phyloP scores from a whole-genome alignment of 2,797 vertebrate genomes.

The Tenualosa thibaudeaui region DNA sequence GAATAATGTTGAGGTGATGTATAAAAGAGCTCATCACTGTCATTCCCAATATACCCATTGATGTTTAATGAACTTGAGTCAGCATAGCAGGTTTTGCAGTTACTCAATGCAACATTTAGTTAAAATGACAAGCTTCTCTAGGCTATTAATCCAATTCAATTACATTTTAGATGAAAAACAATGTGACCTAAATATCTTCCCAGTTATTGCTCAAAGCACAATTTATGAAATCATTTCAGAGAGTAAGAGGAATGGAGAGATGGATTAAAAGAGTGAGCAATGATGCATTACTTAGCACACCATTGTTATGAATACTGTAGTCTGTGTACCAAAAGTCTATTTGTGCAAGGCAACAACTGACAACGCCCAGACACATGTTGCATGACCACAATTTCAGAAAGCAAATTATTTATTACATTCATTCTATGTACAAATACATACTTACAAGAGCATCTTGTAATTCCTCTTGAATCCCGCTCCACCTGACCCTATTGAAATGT shows the following conservation, averaged over 20 bases:
- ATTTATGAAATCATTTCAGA: slow-evolving; percentile 22
- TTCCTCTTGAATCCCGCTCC: too few species aligned
- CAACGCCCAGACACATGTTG: neutral
- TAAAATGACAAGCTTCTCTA: slow-evolving; percentile 9
- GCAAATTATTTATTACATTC: neutral
- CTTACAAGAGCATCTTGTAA: too few species aligned
- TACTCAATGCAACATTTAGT: neutral
- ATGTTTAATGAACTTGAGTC: neutral
- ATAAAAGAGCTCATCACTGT: neutral
- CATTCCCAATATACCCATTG: neutral
- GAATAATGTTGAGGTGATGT: neutral
- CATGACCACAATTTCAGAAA: neutral
- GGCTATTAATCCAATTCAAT: slow-evolving; percentile 10
- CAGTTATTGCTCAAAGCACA: slow-evolving; percentile 22
- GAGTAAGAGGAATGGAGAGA: neutral
- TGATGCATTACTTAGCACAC: neutral
- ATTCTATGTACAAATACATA: too few species aligned
- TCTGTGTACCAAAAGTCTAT: neutral
- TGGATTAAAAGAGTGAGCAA: neutral
- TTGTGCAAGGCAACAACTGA: neutral
- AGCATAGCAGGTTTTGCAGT: neutral
- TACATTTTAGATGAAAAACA: slow-evolving; percentile 14
- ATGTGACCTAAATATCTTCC: slow-evolving; percentile 30
- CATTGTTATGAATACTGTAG: neutral
- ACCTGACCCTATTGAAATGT: too few species aligned